Evolutionary conservation across 2,797 vertebrate species (phyloP), one percentile per base, ranked within the genome.

Genomic region (Monodelphis domestica): DNA sequence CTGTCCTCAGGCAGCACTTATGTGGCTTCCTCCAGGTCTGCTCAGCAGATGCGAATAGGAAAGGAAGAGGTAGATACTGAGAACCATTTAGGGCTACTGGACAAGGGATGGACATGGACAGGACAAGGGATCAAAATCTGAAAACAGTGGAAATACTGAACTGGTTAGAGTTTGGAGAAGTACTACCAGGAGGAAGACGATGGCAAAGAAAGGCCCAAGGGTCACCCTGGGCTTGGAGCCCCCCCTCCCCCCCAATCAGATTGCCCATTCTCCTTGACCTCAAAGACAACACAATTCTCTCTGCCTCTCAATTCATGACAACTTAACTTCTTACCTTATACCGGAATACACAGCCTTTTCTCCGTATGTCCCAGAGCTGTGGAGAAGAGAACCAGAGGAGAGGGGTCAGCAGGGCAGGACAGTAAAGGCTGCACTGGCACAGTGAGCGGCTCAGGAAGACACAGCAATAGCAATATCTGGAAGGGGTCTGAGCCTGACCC

Each of bases 311-410:
- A 26, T 7, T 38, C 26, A 11, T 2, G 9, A 63, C 57, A 33
- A 26, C 3, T 24, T 26, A 33, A 26, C 3, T 24, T 26, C 97
- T 98, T 97, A 99, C 99, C 99, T 99, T 99, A 94, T 99, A 99
- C 50, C 98, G 99, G 98, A 99, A 99, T 94, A 99, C 99, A 51
- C 99, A 99, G 90, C 99, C 99, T 98, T 99, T 99, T 96, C 99
- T 99, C 92, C 99, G 98, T 17, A 99, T 98, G 95, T 99, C 99
- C 99, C 99, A 99, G 93, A 99, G 98, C 99, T 99, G 98, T 17
- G 95, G 88, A 92, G 52, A 93, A 94, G 89, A 95, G 88, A 84
- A n/a, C 4, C 89, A 51, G 63, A 96, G 91, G 94, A 90, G 30
- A 55, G 38, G 33, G 11, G 93, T 93, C 15, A 87, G 1, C 0